Base-by-base conservation (phyloP, 2,797 vertebrate species). In the Masticophis lateralis region DNA sequence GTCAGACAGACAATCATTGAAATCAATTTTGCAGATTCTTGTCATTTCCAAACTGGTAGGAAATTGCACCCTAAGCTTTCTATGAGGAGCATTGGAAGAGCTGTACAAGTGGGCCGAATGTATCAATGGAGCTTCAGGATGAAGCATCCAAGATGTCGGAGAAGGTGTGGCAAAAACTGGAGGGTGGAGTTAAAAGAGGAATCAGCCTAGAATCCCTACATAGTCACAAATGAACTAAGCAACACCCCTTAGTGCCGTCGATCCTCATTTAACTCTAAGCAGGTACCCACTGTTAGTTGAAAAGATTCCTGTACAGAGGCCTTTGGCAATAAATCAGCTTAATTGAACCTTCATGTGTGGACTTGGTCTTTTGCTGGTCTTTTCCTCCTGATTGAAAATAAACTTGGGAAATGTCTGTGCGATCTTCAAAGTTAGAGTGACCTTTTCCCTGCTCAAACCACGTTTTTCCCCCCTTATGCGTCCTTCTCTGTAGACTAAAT, bases 391-490 rank as follows among this genome's bases (percentile, higher is more conserved):
- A 74, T 37, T 8, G 7, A 37, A 74, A 74, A 22, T 47, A 47
- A 83, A 47, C 10, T 47, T 43, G 37, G 20, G 74, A 83, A 83
- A 47, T 25, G 37, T 83, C 20, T 83, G 74, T 11, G 10, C 20
- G 3, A 83, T 11, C 74, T 47, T 43, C 74, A 83, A 83, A 83
- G 37, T 47, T 20, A 1, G 37, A 25, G 22, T 83, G 74, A 83
- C 74, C 56, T 37, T 88, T 88, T 22, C 56, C n/a, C 9, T 37
- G 53, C 12, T 32, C n/a, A 57, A 83, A 88, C 2, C 9, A 20
- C 2, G 0, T 53, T 53, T 9, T 8, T 8, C 51, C 51, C 9
- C 1, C 51, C 7, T 1, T 47, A 18, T 27, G 55, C 1, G 9
- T 32, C 53, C 28, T n/a, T 32, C 16, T 87, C 55, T 88, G 8